A percentile compares a stretch with the other conserved stretches of the same genome.
These are phyloP conservation scores for Porites divaricata DNA, from an alignment of 92 coral and sea anemone genomes.

Conservation along the genomic window DNA sequence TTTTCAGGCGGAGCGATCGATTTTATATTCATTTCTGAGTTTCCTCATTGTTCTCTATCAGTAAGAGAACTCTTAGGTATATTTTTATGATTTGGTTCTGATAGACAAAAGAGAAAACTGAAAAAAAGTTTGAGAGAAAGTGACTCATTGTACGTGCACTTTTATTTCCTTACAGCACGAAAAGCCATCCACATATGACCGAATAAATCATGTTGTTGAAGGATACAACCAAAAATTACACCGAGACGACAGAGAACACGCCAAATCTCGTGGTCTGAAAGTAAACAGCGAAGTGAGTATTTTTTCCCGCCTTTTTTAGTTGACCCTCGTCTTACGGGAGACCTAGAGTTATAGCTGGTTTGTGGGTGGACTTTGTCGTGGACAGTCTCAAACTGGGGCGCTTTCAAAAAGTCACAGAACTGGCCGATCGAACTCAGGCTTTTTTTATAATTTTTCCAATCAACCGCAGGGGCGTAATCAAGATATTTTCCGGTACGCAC, in stretches of 20 bases:
- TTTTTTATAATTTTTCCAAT: too few species aligned
- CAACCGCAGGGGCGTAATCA: too few species aligned
- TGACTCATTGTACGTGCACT: too few species aligned
- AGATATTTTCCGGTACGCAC: too few species aligned
- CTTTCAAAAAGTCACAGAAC: too few species aligned
- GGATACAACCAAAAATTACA: constrained; percentile 96
- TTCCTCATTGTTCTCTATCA: too few species aligned
- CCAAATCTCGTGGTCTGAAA: constrained; percentile 89
- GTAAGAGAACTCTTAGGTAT: too few species aligned
- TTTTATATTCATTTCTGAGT: too few species aligned
- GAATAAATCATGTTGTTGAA: constrained; percentile 85
- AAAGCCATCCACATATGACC: constrained; percentile 88
- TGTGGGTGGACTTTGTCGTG: neutral
- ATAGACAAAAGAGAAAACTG: too few species aligned
- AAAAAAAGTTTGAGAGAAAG: neutral
- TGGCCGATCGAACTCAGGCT: too few species aligned
- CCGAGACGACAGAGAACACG: constrained; percentile 96
- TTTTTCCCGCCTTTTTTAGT: neutral
- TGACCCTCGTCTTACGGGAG: neutral
- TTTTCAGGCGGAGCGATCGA: too few species aligned
- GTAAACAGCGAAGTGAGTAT: constrained; percentile 87
- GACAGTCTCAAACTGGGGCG: too few species aligned
- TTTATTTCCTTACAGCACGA: constrained; percentile 62
- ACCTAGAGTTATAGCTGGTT: neutral
- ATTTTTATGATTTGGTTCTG: neutral